Evolutionary conservation across 2,888 invertebrate species (phyloP), one percentile per base, ranked within the genome.

Genomic region (Meteorus colon): DNA sequence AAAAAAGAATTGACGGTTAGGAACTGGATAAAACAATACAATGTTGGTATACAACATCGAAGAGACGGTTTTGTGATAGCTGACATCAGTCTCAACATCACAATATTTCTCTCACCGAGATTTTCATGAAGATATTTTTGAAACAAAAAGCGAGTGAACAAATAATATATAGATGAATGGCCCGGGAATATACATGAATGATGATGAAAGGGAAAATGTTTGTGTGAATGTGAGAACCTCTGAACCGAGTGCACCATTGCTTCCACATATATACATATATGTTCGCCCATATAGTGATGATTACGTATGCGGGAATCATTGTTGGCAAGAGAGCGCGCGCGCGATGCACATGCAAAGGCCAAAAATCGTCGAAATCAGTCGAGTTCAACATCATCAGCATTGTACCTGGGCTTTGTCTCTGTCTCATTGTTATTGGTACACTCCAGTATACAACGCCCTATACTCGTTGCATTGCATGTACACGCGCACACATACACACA

Each of bases 321-420:
- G 87, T 86, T 84, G 86, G 84, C 86, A 83, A 84, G 82, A 81
- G 82, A 8, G 19, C 55, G 55, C 81, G 82, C 81, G 82, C 82
- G 84, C 85, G 86, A 85, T 84, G 87, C 85, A 85, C 86, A 85
- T 84, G 85, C 83, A 86, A 88, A 88, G 87, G 84, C 86, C 87
- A 88, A 88, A 89, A 89, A 89, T 89, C 86, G 87, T 88, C 86
- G 86, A 89, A 89, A 89, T 89, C 89, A 88, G 88, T 88, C 86
- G 89, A 88, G 89, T 89, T 88, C 88, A 89, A 88, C 88, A 89
- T 88, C 86, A 85, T 88, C 86, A 85, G 86, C 87, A 88, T 89
- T 89, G 89, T 89, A 85, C 85, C 86, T 85, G 84, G 85, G 85
- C 88, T 85, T 88, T 89, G 88, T 89, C 88, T 89, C 86, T 85